Evolutionary conservation across 2,888 invertebrate genomes (phyloP).

Genomic region (Lypha dubia): DNA sequence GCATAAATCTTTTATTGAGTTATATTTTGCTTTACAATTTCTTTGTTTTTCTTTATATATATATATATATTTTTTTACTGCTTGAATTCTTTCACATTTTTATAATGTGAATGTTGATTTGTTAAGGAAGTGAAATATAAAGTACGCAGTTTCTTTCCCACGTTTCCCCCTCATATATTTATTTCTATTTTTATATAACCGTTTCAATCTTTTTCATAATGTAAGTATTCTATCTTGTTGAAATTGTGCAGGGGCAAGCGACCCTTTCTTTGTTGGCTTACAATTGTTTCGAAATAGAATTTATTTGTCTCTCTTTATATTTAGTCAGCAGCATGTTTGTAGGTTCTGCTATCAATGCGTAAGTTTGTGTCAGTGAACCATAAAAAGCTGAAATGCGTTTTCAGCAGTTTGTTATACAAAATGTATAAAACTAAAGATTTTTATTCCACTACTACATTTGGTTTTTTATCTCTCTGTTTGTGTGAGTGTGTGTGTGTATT

Average conservation of each 20-base stretch:
- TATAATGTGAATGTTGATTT: constrained; percentile 65
- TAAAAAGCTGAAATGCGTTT: constrained; percentile 65
- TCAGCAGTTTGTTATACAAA: constrained; percentile 56
- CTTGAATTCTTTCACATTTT: constrained; percentile 44
- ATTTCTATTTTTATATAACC: constrained; percentile 30
- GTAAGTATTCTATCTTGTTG: not conserved
- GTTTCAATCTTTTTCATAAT: constrained; percentile 26
- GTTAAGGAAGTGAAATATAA: constrained; percentile 66
- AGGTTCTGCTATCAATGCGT: constrained; percentile 36
- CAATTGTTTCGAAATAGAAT: not conserved
- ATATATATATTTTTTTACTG: not conserved
- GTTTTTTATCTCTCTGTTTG: not conserved
- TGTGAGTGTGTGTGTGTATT: constrained; percentile 5
- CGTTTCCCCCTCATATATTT: constrained; percentile 7
- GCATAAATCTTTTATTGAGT: constrained; percentile 64
- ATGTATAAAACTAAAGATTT: constrained; percentile 37
- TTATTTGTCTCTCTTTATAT: not conserved
- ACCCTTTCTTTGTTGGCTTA: constrained; percentile 41
- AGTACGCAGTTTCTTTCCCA: constrained; percentile 19
- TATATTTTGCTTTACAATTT: constrained; percentile 35
- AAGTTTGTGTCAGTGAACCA: constrained; percentile 66
- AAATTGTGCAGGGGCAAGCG: constrained; percentile 40
- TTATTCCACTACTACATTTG: not conserved
- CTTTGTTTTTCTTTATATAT: constrained; percentile 21
- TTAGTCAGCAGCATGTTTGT: not conserved